A percentile compares a stretch with the other conserved stretches of the same genome.
phyloP scores from a whole-genome alignment of 2,113 vertebrate genomes.

The Gnathonemus longibarbis region DNA sequence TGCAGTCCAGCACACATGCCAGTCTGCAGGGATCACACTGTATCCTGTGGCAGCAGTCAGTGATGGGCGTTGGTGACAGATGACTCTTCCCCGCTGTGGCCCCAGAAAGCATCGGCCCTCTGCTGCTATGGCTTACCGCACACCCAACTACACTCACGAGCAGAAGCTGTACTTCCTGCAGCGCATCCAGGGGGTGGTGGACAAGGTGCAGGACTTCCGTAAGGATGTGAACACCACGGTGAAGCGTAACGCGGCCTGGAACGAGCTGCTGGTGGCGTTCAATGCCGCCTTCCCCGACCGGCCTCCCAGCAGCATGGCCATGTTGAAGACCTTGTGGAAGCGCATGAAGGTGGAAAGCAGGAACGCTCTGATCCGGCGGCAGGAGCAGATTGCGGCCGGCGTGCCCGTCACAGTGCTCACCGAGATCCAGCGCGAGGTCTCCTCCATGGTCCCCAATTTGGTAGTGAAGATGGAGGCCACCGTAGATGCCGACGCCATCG shows the following conservation, averaged over 20 bases:
- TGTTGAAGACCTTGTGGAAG: constrained; percentile 42
- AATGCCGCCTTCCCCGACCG: constrained; percentile 41
- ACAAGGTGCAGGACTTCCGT: constrained; percentile 42
- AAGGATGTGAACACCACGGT: constrained; percentile 45
- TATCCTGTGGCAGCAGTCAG: not conserved
- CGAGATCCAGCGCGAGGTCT: constrained; percentile 41
- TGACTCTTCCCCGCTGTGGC: not conserved
- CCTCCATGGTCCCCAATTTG: constrained; percentile 37
- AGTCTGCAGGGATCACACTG: not conserved
- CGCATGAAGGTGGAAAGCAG: constrained; percentile 42
- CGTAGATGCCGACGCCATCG: constrained; percentile 27
- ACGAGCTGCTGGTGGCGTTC: constrained; percentile 36
- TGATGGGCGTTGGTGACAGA: not conserved
- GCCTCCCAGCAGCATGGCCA: constrained; percentile 39
- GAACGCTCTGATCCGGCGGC: constrained; percentile 31
- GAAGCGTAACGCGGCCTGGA: constrained; percentile 42
- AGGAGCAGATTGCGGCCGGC: constrained; percentile 39
- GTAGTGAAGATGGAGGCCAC: constrained; percentile 36
- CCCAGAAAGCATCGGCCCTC: not conserved
- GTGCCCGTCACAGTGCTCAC: constrained; percentile 33
- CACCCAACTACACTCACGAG: constrained; percentile 43
- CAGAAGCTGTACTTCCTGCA: constrained; percentile 42
- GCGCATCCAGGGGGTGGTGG: constrained; percentile 42
- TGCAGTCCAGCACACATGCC: not conserved
- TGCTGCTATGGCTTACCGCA: constrained; percentile 40